These are phyloP conservation scores for Enoplolaimus lenunculus DNA, from an alignment of 2,888 invertebrate species.

Conservation along the genomic window DNA sequence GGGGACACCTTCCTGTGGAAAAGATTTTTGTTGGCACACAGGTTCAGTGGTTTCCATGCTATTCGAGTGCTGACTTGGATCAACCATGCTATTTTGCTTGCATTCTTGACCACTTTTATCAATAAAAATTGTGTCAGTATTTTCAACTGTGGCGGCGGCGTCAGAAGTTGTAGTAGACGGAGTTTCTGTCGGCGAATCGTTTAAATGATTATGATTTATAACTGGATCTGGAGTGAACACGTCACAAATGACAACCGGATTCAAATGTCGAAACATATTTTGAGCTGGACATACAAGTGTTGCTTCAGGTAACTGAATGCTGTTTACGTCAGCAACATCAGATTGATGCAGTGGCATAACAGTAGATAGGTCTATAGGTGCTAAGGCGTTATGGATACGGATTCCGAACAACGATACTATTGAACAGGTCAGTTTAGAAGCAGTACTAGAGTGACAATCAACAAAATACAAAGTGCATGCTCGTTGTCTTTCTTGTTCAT, in stretches of 20 bases:
- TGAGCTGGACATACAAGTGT: no score
- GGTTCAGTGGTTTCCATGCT: neutral
- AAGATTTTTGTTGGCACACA: no score
- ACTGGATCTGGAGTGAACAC: neutral
- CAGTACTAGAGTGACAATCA: neutral
- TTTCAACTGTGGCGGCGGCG: neutral
- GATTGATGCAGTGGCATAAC: neutral
- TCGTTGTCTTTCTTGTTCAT: no score
- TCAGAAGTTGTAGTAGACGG: neutral
- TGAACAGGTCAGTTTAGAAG: neutral
- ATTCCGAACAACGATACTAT: neutral
- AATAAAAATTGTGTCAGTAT: neutral
- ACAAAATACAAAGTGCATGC: conserved; percentile 6
- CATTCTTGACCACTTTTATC: neutral
- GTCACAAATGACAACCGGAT: neutral
- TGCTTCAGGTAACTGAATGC: neutral
- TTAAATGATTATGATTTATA: neutral
- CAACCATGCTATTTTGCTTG: no score
- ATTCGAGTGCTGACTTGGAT: no score
- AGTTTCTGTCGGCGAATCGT: neutral
- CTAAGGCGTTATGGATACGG: neutral
- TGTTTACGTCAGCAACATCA: neutral
- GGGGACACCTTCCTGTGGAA: no score
- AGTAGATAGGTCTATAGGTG: neutral
- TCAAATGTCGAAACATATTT: no score